Evolutionary conservation across 2,797 vertebrate genomes (phyloP), one percentile per base, ranked within the genome.

Genomic region (Macroramphosus scolopax): DNA sequence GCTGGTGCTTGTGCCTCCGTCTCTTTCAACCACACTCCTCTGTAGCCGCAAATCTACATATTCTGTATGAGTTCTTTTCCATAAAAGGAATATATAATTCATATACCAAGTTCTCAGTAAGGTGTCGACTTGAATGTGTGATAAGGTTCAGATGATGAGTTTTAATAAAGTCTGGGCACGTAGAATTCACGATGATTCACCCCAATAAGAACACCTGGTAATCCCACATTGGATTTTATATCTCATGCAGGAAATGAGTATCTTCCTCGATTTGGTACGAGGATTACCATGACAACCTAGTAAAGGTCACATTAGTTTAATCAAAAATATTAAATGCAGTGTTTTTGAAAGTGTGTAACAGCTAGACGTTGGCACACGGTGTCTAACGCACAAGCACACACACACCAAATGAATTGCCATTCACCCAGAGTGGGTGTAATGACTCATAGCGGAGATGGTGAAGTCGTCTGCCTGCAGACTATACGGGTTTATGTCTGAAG

Each of bases 301-400:
- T 52, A 79, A 80, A 80, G 68, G 64, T 80, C n/a, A n/a, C n/a
- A n/a, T n/a, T 51, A 76, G 41, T 52, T 51, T 61, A 54, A 30
- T 65, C 29, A 3, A 11, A 42, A 61, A 48, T 48, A 71, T 68
- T 60, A 63, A 61, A 70, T 42, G 20, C 46, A 31, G 34, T 31
- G 54, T 11, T 9, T 15, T 22, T 13, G 45, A 10, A 15, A 25
- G 26, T 11, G 33, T 9, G 40, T 14, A 10, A 52, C 24, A 42
- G 25, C 48, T 16, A 33, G 36, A 49, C 39, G 36, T 39, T 26
- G 17, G 26, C 29, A 68, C 31, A 40, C 36, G 25, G 26, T 6
- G 5, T 42, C 18, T 56, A n/a, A 8, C 51, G 5, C 16, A 14
- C 18, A 32, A 11, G 12, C 31, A 30, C 51, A 34, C 24, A 44